Percentiles rank a stretch among this genome's conserved stretches.
These are phyloP conservation scores for Orussus abietinus DNA, from an alignment of 1,140 invertebrate genomes.

Conservation along the genomic window DNA sequence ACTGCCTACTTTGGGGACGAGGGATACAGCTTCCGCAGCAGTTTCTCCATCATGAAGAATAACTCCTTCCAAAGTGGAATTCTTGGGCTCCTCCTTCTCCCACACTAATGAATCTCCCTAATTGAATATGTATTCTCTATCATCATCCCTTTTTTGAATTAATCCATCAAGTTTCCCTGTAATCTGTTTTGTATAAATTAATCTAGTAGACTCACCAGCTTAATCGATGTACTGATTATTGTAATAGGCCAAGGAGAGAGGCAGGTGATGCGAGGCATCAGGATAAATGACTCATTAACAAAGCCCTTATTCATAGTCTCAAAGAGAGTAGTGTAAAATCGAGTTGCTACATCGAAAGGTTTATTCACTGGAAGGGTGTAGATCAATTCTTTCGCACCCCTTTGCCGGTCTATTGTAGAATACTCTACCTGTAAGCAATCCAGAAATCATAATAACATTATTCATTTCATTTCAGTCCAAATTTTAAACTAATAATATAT, in stretches of 20 bases:
- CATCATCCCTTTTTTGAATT: slow-evolving; percentile 43
- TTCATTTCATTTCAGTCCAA: slow-evolving; percentile 24
- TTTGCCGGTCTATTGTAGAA: slow-evolving; percentile 35
- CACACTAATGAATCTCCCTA: slow-evolving; percentile 41
- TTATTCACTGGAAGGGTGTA: slow-evolving; percentile 63
- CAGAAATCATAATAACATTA: slow-evolving; percentile 36
- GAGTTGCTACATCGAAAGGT: slow-evolving; percentile 67
- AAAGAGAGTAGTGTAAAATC: slow-evolving; percentile 64
- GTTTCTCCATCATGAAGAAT: slow-evolving; percentile 49
- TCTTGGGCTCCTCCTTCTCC: slow-evolving; percentile 26
- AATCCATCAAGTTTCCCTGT: slow-evolving; percentile 33
- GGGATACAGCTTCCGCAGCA: slow-evolving; percentile 54
- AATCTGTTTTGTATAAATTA: too few species aligned
- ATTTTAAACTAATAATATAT: slow-evolving; percentile 8
- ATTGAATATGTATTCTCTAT: slow-evolving; percentile 10
- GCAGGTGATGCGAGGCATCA: slow-evolving; percentile 67
- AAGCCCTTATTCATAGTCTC: slow-evolving; percentile 64
- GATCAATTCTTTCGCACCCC: slow-evolving; percentile 58
- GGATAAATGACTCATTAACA: slow-evolving; percentile 63
- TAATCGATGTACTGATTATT: slow-evolving; percentile 62
- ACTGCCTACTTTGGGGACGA: slow-evolving; percentile 49
- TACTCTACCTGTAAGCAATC: slow-evolving; percentile 44
- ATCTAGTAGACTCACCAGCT: slow-evolving; percentile 61
- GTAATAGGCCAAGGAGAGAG: slow-evolving; percentile 66
- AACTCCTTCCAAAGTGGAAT: slow-evolving; percentile 36